These are phyloP conservation scores for Chaetorhynchus papuensis DNA, from an alignment of 2,113 vertebrate species.

Conservation along the genomic window DNA sequence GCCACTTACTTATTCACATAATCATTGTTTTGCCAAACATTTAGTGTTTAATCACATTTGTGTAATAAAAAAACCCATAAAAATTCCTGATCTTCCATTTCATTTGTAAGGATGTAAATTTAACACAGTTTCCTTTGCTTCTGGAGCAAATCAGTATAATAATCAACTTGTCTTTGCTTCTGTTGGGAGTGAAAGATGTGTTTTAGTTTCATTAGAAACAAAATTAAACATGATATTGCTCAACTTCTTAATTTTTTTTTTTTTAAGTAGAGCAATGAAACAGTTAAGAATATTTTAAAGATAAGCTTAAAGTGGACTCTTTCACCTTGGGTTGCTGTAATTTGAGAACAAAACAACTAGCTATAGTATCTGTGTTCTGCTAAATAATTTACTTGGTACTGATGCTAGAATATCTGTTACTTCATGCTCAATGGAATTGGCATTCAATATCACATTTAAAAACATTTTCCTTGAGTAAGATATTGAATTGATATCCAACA, in stretches of 20 bases:
- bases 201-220: not conserved
- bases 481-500: not conserved
- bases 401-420: not conserved
- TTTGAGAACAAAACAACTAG: not conserved
- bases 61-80: not conserved
- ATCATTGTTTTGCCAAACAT: not conserved
- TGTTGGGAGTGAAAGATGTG: not conserved
- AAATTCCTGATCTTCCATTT: not conserved
- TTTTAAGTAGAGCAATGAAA: not conserved
- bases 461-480: not conserved
- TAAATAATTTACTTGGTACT: not conserved
- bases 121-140: not conserved
- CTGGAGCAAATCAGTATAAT: not conserved
- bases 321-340: not conserved
- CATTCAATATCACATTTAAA: not conserved
- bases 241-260: not conserved
- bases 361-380: not conserved
- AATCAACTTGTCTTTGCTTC: not conserved
- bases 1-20: not conserved
- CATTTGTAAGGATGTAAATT: not conserved
- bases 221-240: not conserved
- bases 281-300: not conserved
- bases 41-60: not conserved
- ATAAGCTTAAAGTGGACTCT: not conserved
- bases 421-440: not conserved